Evolutionary conservation across 2,888 invertebrate genomes (phyloP).

Genomic region (Chouioia cunea): DNA sequence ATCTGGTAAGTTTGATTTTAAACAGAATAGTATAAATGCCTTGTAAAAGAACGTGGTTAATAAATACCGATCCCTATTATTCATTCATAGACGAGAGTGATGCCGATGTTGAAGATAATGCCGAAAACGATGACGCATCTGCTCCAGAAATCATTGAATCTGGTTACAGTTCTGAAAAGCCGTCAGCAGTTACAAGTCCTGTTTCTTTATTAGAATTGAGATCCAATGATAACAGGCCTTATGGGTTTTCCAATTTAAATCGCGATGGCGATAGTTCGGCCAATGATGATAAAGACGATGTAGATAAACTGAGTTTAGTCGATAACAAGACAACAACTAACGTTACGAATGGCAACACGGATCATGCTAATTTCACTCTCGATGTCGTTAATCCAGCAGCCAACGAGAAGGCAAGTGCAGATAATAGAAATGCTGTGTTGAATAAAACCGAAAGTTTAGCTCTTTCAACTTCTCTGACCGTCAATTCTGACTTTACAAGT

Average conservation of each 20-base stretch:
- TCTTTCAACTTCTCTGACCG: constrained; percentile 51
- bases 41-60: not conserved
- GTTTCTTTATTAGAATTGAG: constrained; percentile 60
- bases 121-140: constrained; percentile 64
- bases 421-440: constrained; percentile 32
- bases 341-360: too few relatives aligned
- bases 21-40: not conserved
- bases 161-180: constrained; percentile 76
- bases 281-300: too few relatives aligned
- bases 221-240: constrained; percentile 1
- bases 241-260: too few relatives aligned
- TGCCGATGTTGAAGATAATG: constrained; percentile 85
- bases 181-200: constrained; percentile 73
- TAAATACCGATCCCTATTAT: not conserved
- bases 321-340: too few relatives aligned
- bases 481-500: constrained; percentile 56
- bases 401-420: constrained; percentile 19
- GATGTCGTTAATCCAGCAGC: constrained; percentile 47
- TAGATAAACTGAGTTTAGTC: too few relatives aligned
- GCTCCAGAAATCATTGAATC: constrained; percentile 74
- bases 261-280: too few relatives aligned
- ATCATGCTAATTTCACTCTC: too few relatives aligned
- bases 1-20: constrained; percentile 51
- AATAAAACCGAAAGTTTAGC: constrained; percentile 43
- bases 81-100: constrained; percentile 77